Percentiles rank a stretch among this genome's conserved stretches.
These are phyloP conservation scores for Clunio marinus DNA, from an alignment of 2,888 invertebrate species.

Conservation along the genomic window DNA sequence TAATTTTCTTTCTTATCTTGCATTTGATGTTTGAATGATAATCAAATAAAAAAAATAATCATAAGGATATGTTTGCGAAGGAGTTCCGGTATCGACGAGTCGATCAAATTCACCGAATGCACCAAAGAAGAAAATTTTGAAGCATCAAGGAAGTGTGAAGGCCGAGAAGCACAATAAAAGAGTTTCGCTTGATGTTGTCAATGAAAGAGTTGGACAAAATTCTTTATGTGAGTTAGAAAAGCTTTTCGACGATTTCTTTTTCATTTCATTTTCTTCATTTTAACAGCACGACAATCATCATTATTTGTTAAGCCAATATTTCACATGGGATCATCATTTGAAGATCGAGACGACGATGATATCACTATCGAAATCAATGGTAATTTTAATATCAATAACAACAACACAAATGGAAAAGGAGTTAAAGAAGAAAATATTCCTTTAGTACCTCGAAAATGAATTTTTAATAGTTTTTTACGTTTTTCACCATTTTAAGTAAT, in stretches of 20 bases:
- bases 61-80: not conserved
- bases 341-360: slow-evolving; percentile 22
- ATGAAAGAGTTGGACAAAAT: not conserved
- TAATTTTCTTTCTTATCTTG: not conserved
- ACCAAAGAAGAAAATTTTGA: slow-evolving; percentile 22
- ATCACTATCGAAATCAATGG: not conserved
- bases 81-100: not conserved
- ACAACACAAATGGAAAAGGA: slow-evolving; percentile 1
- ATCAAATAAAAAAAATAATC: not conserved
- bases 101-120: slow-evolving; percentile 19
- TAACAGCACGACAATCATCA: not conserved
- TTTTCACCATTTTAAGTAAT: too few species aligned
- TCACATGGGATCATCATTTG: slow-evolving; percentile 30
- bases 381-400: slow-evolving; percentile 6
- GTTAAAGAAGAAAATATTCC: slow-evolving; percentile 26
- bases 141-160: slow-evolving; percentile 30
- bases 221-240: not conserved
- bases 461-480: too few species aligned
- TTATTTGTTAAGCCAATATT: not conserved
- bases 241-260: not conserved
- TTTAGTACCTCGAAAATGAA: not conserved
- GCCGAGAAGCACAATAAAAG: slow-evolving; percentile 16
- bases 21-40: too few species aligned
- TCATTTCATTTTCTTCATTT: not conserved
- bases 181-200: slow-evolving; percentile 28